A percentile compares a stretch with the other conserved stretches of the same genome.
phyloP scores from a whole-genome alignment of 2,113 vertebrate species.

The Macaca fascicularis region DNA sequence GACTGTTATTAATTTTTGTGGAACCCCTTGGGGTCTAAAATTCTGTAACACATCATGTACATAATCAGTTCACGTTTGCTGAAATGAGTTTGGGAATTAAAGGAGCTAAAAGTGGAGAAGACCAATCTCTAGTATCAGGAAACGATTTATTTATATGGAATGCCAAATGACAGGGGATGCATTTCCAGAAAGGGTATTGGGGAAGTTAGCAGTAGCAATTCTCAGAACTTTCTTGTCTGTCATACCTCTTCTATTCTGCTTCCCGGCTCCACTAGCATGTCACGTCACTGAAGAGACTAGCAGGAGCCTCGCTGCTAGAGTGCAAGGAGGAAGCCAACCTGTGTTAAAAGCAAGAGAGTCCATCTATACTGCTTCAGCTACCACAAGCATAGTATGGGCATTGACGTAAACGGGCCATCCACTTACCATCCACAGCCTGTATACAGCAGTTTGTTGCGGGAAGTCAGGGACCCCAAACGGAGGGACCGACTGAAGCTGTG shows the following conservation, averaged over 20 bases:
- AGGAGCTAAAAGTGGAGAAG: neutral
- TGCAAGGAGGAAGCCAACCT: neutral
- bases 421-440: neutral
- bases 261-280: neutral
- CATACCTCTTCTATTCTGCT: neutral
- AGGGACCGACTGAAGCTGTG: no score
- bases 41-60: neutral
- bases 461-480: no score
- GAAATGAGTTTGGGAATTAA: neutral
- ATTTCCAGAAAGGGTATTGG: neutral
- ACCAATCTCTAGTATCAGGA: neutral
- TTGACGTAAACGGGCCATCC: neutral
- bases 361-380: rapidly evolving
- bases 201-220: neutral
- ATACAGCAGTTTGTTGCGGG: neutral
- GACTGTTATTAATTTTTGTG: neutral
- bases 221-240: neutral
- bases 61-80: neutral
- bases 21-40: neutral
- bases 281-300: neutral
- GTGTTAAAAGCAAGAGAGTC: no score
- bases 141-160: neutral
- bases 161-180: neutral
- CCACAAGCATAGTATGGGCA: no score
- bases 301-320: no score